Evolutionary conservation across 2,888 invertebrate species (phyloP), one percentile per base, ranked within the genome.

Genomic region (Cabera pusaria): DNA sequence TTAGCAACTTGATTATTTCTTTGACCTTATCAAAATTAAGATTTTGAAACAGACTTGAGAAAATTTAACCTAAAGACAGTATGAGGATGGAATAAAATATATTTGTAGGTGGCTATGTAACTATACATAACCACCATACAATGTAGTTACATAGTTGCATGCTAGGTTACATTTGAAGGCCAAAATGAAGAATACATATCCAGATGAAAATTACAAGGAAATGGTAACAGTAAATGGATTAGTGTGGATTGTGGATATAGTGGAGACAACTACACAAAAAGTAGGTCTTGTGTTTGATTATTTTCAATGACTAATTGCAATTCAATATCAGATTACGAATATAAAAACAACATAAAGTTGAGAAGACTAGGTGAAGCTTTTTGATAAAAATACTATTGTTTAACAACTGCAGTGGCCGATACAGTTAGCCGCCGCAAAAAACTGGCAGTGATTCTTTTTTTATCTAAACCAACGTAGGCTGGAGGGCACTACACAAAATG

Each of bases 401-500:
- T 43, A 40, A 38, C 47, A 52, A 53, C 41, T 41, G 47, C 38
- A 55, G 51, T 53, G 50, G 50, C 28, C 35, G 63, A 54, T 56
- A 72, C 68, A 71, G 73, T 71, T 72, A 72, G 41, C 55, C 51
- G 52, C 59, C 52, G 62, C 62, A 72, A 76, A 79, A 54, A 80
- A 49, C 14, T 66, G 54, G 66, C 67, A 62, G 71, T 56, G 67
- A 67, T 76, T 80, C 70, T 79, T 85, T 86, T 84, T 86, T 84
- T 84, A 84, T 75, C 78, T 75, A 70, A 78, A 82, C 63, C 74
- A 74, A 75, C 75, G 83, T 82, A 83, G 80, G 75, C 79, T 78
- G 73, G 74, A 82, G 78, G 78, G 73, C 77, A 81, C 75, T 67
- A 79, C 71, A 87, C 87, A 88, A 88, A 85, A 88, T 88, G 87